Conservation (phyloP, 2,888 invertebrate species). For the Tiliacea aurago region DNA sequence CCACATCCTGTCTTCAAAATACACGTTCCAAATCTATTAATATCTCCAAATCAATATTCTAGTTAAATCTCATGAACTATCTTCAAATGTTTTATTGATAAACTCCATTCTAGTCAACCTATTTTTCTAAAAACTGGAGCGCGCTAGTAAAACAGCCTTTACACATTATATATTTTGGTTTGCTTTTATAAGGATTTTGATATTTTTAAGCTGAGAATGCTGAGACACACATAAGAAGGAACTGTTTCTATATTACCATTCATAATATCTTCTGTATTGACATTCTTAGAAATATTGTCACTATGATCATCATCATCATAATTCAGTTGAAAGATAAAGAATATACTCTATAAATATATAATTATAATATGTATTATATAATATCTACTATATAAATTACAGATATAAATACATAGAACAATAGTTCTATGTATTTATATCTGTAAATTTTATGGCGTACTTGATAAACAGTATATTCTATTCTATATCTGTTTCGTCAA, state of each 20-base stretch:
- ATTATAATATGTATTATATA: no score
- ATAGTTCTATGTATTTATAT: no score
- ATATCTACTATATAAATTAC: no score
- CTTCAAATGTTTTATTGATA: not conserved
- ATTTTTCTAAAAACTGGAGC: conserved; percentile 55
- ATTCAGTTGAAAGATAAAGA: not conserved
- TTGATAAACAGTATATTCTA: no score
- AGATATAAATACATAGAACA: no score
- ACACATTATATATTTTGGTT: no score
- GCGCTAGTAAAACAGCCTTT: conserved; percentile 56
- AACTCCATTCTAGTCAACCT: not conserved
- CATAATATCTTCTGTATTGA: not conserved
- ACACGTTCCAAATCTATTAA: not conserved
- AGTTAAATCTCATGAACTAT: not conserved
- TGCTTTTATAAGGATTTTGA: not conserved
- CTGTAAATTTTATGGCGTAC: no score
- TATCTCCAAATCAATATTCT: no score
- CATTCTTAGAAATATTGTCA: not conserved
- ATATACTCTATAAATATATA: no score
- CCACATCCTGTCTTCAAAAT: not conserved
- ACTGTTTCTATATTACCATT: not conserved
- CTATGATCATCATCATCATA: not conserved
- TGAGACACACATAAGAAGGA: not conserved
- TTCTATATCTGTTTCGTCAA: not conserved
- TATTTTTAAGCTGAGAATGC: not conserved